phyloP scores from a whole-genome alignment of 2,888 invertebrate species.

The Drosophila neoperkinsi region DNA sequence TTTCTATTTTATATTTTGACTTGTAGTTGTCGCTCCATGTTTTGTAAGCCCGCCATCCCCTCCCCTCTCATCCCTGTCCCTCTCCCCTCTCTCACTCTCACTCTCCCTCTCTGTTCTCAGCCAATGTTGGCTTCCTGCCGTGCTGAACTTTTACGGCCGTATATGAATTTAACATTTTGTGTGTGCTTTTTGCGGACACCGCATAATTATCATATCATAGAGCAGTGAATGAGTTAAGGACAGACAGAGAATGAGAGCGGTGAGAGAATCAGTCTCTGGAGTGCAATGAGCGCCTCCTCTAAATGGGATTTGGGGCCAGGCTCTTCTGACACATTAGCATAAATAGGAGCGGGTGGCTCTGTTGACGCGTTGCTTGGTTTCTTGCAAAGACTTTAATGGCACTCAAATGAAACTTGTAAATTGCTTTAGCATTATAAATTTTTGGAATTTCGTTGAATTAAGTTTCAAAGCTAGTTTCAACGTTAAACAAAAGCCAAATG shows the following conservation, averaged over 20 bases:
- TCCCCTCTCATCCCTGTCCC: background rate
- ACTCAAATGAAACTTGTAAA: constrained; percentile 27
- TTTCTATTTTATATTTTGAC: constrained; percentile 76
- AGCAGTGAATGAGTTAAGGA: constrained; percentile 15
- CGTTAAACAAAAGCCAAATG: background rate
- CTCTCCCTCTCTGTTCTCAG: background rate
- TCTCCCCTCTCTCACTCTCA: background rate
- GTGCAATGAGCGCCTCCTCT: constrained; percentile 64
- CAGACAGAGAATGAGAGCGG: constrained; percentile 2
- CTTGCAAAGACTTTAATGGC: constrained; percentile 15
- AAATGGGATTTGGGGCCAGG: constrained; percentile 60
- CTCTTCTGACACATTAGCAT: constrained; percentile 54
- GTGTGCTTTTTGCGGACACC: constrained; percentile 62
- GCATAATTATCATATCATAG: constrained; percentile 76
- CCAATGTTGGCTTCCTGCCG: constrained; percentile 22
- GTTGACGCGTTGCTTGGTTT: constrained; percentile 1
- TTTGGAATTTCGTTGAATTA: background rate
- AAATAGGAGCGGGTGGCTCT: constrained; percentile 31
- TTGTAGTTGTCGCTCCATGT: constrained; percentile 65
- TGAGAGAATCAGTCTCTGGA: constrained; percentile 54
- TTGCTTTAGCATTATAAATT: background rate
- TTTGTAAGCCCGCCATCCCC: background rate
- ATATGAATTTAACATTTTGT: constrained; percentile 74
- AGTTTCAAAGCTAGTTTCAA: background rate
- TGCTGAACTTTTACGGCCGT: constrained; percentile 64